phyloP scores from a whole-genome alignment of 2,797 vertebrate genomes.

The Enteromius argenteus region DNA sequence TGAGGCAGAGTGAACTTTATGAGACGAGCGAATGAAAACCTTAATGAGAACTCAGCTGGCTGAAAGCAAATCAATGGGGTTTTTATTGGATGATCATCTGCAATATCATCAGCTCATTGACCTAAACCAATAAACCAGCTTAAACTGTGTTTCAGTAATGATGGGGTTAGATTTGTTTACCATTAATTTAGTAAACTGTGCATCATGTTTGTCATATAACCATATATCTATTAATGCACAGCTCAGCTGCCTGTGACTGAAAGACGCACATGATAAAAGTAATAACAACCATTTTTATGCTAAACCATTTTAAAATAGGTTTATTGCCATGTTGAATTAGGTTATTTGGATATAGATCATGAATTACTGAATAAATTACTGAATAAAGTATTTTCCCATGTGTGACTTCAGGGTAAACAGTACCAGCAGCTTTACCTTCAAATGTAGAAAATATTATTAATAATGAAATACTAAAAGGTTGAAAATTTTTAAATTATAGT shows the following conservation, averaged over 20 bases:
- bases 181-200: neutral
- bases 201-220: neutral
- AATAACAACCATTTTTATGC: neutral
- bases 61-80: slow-evolving; percentile 1
- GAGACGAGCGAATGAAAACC: neutral
- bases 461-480: neutral
- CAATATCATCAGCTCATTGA: neutral
- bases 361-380: neutral
- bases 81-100: slow-evolving; percentile 8
- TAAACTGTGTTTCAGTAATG: neutral
- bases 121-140: neutral
- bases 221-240: neutral
- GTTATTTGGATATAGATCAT: neutral
- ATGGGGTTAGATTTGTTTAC: neutral
- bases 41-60: neutral
- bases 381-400: neutral
- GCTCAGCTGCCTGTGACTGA: neutral
- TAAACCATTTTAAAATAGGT: neutral
- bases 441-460: neutral
- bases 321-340: neutral
- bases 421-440: neutral
- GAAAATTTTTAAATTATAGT: neutral
- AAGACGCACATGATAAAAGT: neutral
- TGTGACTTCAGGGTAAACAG: neutral
- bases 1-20: neutral